A percentile compares a stretch with the other conserved stretches of the same genome.
Evolutionary conservation across 2,113 vertebrate genomes (phyloP).

Genomic region (Perognathus longimembris): DNA sequence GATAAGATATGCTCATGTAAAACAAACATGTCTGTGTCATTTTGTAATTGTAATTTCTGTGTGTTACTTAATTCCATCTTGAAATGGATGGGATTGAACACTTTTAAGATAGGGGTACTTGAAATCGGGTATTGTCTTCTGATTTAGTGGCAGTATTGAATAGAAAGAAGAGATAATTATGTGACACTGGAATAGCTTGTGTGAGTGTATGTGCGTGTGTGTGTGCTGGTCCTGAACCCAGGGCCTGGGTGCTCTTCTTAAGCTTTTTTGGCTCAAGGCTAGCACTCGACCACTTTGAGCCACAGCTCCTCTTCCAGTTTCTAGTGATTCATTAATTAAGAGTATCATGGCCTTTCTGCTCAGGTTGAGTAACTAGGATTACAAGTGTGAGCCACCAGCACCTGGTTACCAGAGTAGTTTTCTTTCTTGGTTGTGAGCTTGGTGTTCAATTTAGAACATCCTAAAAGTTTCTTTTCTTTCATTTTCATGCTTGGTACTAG

Average conservation of each 20-base stretch:
- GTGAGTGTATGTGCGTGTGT: too few species aligned
- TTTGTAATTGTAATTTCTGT: neutral
- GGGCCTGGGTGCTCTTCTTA: too few species aligned
- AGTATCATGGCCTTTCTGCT: too few species aligned
- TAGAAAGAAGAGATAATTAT: neutral
- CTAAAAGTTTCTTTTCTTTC: neutral
- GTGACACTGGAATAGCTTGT: neutral
- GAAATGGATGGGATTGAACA: conserved; percentile 12
- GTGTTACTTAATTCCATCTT: neutral
- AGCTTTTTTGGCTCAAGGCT: too few species aligned
- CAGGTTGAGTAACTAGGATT: too few species aligned
- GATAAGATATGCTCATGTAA: neutral
- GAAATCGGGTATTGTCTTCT: neutral
- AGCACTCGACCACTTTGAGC: too few species aligned
- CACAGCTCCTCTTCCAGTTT: too few species aligned
- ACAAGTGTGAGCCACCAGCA: too few species aligned
- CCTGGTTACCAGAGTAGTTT: neutral
- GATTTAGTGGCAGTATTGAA: conserved; percentile 2
- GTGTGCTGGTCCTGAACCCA: too few species aligned
- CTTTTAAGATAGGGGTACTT: neutral
- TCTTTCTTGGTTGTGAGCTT: neutral
- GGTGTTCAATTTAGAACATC: conserved; percentile 25
- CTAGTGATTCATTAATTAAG: too few species aligned
- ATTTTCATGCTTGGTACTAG: too few species aligned
- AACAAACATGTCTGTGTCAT: neutral